Evolutionary conservation across 92 coral and sea anemone genomes (phyloP), one percentile per base, ranked within the genome.

Genomic region (Heliopora coerulea): DNA sequence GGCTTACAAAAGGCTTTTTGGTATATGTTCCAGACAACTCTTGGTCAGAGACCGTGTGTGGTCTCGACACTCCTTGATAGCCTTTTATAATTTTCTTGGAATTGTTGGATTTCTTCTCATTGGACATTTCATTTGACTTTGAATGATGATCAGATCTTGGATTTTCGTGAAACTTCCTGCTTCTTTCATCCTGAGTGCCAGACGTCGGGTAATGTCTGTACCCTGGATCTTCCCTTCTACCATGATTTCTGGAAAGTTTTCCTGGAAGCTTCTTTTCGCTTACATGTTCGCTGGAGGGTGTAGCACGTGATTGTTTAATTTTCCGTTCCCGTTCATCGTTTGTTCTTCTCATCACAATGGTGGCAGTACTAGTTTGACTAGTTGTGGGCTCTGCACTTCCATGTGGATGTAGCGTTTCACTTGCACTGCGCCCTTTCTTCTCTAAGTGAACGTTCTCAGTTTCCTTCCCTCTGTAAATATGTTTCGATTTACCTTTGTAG

Each of bases 1-100:
- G 74, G 21, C 72, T 65, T 21, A 30, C 31, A 19, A 40, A 39
- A 39, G 72, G 56, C 49, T 41, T 65, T 42, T 41, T 27, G 19
- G 28, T 42, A 15, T 65, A 29, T 18, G 49, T 65, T 21, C 1
- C 56, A 30, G 49, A 14, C 28, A 42, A 40, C 20, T 10, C 24
- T 8, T 35, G 72, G 19, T 9, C 0, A 27, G 30, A 37, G 12
- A n/a, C n/a, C 37, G 21, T 30, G 7, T 19, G 31, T 27, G 34
- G 40, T 48, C 25, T 35, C 0, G 59, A 27, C 14, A 18, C n/a
- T 8, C 0, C 54, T 15, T 19, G 50, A 19, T 18, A 28, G 48
- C 31, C 30, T 37, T 26, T 29, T 9, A 25, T 30, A 30, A n/a
- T 41, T 31, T 61, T 7, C 44, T 31, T 61, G 42, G 64, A 26